Evolutionary conservation across 2,888 invertebrate genomes (phyloP).

Genomic region (Petrophora chlorosata): DNA sequence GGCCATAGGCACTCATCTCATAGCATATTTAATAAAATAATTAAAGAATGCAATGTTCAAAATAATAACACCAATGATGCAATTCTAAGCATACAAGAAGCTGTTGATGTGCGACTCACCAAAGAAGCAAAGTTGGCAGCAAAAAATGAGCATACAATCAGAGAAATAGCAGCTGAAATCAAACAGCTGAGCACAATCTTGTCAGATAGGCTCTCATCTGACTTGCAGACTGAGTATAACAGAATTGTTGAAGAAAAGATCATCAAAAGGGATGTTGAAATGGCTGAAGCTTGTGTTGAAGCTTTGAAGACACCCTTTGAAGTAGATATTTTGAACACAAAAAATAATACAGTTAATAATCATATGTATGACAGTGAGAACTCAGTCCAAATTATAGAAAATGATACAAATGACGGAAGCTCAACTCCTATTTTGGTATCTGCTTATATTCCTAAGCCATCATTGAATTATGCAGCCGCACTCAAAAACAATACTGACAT

Average conservation of each 20-base stretch:
- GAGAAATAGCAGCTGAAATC: conserved; percentile 75
- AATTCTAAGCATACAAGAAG: conserved; percentile 71
- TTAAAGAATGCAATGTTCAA: conserved; percentile 69
- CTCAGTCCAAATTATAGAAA: conserved; percentile 48
- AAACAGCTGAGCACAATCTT: conserved; percentile 73
- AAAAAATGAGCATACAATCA: conserved; percentile 67
- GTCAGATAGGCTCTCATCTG: conserved; percentile 66
- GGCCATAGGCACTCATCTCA: conserved; percentile 59
- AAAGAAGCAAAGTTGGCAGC: conserved; percentile 72
- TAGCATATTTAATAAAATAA: conserved; percentile 71
- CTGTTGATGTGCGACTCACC: conserved; percentile 66
- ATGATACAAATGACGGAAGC: conserved; percentile 49
- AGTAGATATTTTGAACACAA: conserved; percentile 61
- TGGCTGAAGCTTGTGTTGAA: conserved; percentile 71
- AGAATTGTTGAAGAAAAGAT: conserved; percentile 60
- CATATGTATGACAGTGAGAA: conserved; percentile 49
- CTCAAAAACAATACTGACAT: conserved; percentile 58
- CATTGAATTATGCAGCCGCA: conserved; percentile 68
- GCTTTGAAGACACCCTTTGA: conserved; percentile 62
- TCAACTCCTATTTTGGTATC: conserved; percentile 54
- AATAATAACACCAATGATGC: conserved; percentile 68
- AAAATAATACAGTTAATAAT: conserved; percentile 56
- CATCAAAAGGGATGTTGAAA: conserved; percentile 62
- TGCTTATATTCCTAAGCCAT: conserved; percentile 50
- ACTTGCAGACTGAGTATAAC: conserved; percentile 58